These are phyloP conservation scores for Piezodorus guildinii DNA, from an alignment of 1,140 invertebrate species.

Conservation along the genomic window DNA sequence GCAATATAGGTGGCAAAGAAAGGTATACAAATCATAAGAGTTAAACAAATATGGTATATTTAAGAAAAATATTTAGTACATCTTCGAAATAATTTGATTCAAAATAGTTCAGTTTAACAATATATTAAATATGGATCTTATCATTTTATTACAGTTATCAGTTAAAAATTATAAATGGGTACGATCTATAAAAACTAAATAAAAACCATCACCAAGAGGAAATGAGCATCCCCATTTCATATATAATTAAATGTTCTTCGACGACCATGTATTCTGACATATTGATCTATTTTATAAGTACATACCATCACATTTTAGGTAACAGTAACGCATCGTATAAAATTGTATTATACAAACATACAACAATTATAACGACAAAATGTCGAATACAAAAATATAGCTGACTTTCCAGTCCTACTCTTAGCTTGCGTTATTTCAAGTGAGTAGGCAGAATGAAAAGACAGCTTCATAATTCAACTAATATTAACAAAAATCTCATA, in stretches of 20 bases:
- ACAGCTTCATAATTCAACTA: not conserved
- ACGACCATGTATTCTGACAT: not conserved
- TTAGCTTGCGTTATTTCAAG: conserved; percentile 2
- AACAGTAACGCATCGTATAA: conserved; percentile 15
- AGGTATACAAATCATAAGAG: too few species aligned
- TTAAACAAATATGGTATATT: conserved; percentile 4
- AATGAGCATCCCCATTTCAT: not conserved
- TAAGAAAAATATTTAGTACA: conserved; percentile 3
- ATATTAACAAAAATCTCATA: conserved; percentile 11
- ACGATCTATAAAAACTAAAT: not conserved
- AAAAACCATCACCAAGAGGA: conserved; percentile 2
- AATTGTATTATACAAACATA: not conserved
- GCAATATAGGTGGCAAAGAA: too few species aligned
- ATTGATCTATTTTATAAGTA: not conserved
- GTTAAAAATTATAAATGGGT: not conserved
- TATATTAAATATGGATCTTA: not conserved
- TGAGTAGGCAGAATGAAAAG: conserved; percentile 23
- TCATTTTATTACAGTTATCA: not conserved
- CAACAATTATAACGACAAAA: not conserved
- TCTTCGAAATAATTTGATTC: conserved; percentile 1
- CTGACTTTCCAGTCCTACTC: conserved; percentile 23
- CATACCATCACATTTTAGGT: conserved; percentile 15
- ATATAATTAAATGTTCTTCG: not conserved
- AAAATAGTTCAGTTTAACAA: not conserved
- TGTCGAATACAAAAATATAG: not conserved